Conservation (phyloP, 2,888 invertebrate species). For the Dysmachus trigonus region DNA sequence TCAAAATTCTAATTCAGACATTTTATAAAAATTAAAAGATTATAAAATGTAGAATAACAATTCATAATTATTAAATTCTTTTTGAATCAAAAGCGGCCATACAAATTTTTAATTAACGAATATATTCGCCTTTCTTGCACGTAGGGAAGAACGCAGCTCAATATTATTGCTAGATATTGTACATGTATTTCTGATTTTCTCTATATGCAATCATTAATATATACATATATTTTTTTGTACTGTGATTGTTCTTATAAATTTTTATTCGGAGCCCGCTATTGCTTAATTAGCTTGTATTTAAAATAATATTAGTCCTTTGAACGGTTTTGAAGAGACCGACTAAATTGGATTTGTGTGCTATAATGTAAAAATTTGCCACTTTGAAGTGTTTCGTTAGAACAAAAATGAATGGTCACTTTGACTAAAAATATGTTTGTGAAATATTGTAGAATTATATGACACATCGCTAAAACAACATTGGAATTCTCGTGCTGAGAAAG, state of each 20-base stretch:
- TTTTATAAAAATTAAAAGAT: neutral
- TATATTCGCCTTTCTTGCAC: conserved; percentile 8
- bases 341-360: neutral
- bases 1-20: neutral
- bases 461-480: neutral
- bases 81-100: neutral
- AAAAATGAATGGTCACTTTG: neutral
- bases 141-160: neutral
- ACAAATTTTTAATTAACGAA: neutral
- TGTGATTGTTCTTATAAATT: neutral
- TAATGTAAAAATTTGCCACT: neutral
- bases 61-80: neutral
- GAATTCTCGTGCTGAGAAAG: neutral
- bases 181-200: neutral
- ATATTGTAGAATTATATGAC: neutral
- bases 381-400: neutral
- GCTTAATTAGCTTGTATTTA: neutral
- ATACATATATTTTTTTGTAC: neutral
- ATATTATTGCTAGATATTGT: neutral
- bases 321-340: neutral
- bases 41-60: neutral
- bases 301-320: neutral
- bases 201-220: neutral
- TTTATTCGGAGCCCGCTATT: neutral
- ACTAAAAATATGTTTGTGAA: neutral